Base-by-base conservation (phyloP, 2,888 invertebrate species). In the Ceraclea dissimilis region DNA sequence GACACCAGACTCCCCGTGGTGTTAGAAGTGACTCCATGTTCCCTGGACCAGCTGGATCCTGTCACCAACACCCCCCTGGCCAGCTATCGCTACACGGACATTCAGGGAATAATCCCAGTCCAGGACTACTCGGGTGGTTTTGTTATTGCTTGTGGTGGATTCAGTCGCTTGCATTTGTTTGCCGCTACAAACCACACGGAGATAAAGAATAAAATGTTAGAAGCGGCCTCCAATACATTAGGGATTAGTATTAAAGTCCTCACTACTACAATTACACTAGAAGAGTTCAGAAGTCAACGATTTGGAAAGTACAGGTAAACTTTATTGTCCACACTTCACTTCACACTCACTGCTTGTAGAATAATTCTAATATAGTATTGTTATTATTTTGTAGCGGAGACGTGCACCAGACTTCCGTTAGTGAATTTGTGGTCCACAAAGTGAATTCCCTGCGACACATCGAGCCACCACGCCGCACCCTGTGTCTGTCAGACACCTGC, bases 361-460 rank as follows among this genome's bases (percentile, higher is more conserved):
- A n/a, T n/a, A 26, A 26, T n/a, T n/a, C 26, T 26, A 10, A 26
- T 6, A 26, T 26, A 26, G 5, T n/a, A 4, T 39, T 8, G 13
- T 4, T 13, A 39, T 39, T 39, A 13, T 39, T n/a, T 39, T 39
- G 16, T 70, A 96, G 96, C 67, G 88, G 87, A 11, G 99, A 99
- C 74, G 93, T 95, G 69, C 91, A 91, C 69, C 85, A 97, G 68
- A 99, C 98, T 2, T 97, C 98, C 1, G 85, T 97, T 60, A 90
- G 93, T 16, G 99, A 99, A 76, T 99, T 99, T 72, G 85, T 85
- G 60, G 95, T 99, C 2, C 93, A 97, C 70, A 99, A 99, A 76
- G 83, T 90, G 64, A 82, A 82, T 64, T 88, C 90, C 17, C 78
- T 83, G 1, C 80, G 93, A 21, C 89, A 92, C 69, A 82, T 84